Evolutionary conservation across 1,140 invertebrate genomes (phyloP), one percentile per base, ranked within the genome.

Genomic region (Zaprionus kolodkinae): DNA sequence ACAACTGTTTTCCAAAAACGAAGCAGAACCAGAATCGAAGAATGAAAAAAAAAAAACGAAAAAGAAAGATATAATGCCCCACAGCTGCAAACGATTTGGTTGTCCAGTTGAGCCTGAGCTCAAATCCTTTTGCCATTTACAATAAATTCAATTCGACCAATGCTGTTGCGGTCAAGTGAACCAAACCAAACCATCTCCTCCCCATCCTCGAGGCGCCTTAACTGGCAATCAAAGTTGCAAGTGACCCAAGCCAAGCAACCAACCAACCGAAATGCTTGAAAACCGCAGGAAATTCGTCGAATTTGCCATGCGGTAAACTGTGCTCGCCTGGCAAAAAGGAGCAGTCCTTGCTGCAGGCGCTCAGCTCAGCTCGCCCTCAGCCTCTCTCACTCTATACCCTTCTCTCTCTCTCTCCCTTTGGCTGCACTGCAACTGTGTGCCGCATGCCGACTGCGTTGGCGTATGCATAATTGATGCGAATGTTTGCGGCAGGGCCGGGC

Each of bases 391-490:
- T 27, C 36, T 25, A 21, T 21, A 21, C 2, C 7, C 27, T 21
- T 6, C 52, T 30, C 57, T 17, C 33, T 55, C n/a, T 68, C 25
- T 62, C 45, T 48, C 13, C n/a, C n/a, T n/a, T n/a, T 59, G 33
- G 27, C 11, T n/a, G 52, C n/a, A 7, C n/a, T 9, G 65, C 57
- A 66, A 30, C 48, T 68, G 64, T 76, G 43, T 66, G 73, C 73
- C 61, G 43, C n/a, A 36, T 61, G 64, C 50, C 70, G 21, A 66
- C 64, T 79, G 80, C 84, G 70, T 88, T 70, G 84, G 84, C 88
- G 88, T 84, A 91, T 91, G 88, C 80, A 91, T 91, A 91, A 91
- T 91, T 91, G 88, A 91, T 91, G 88, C 78, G 80, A 90, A 83
- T 91, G 87, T 79, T 91, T 91, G 87, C 72, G 88, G 83, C 83